These are phyloP conservation scores for Brachionichthys hirsutus DNA, from an alignment of 2,113 vertebrate genomes.

Conservation along the genomic window DNA sequence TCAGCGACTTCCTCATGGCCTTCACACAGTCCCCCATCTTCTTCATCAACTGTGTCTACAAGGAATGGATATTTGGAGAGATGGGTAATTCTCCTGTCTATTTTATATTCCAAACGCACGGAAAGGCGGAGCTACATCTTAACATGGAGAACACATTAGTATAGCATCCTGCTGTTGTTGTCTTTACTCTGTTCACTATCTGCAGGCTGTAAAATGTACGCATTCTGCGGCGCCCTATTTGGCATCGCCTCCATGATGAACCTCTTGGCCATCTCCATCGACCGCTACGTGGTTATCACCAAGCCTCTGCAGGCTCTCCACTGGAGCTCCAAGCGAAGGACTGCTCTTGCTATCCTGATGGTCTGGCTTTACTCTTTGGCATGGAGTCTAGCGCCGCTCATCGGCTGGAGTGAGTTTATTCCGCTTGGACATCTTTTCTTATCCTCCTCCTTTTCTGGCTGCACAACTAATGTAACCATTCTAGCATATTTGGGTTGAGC, in stretches of 20 bases:
- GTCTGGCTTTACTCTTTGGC: constrained; percentile 91
- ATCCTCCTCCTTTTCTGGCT: neutral
- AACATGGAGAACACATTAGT: neutral
- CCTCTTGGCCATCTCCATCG: constrained; percentile 88
- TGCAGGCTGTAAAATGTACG: constrained; percentile 90
- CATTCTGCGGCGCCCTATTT: constrained; percentile 92
- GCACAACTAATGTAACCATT: neutral
- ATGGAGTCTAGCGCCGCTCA: constrained; percentile 92
- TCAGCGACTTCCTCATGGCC: constrained; percentile 93
- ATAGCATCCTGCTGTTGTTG: neutral
- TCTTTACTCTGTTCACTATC: neutral
- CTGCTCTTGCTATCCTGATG: constrained; percentile 79
- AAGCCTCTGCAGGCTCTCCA: constrained; percentile 84
- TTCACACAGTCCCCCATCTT: constrained; percentile 90
- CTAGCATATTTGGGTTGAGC: neutral
- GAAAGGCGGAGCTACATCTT: neutral
- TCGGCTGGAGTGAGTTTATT: constrained; percentile 91
- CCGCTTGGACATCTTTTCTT: neutral
- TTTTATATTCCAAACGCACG: neutral
- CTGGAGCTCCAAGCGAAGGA: constrained; percentile 83
- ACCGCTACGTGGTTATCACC: constrained; percentile 93
- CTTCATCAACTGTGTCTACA: constrained; percentile 89
- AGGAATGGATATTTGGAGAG: constrained; percentile 89
- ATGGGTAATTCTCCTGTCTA: constrained; percentile 74
- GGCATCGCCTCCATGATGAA: constrained; percentile 95